Conservation (phyloP, 2,797 vertebrate genomes). For the Phyllotis vaccarum region DNA sequence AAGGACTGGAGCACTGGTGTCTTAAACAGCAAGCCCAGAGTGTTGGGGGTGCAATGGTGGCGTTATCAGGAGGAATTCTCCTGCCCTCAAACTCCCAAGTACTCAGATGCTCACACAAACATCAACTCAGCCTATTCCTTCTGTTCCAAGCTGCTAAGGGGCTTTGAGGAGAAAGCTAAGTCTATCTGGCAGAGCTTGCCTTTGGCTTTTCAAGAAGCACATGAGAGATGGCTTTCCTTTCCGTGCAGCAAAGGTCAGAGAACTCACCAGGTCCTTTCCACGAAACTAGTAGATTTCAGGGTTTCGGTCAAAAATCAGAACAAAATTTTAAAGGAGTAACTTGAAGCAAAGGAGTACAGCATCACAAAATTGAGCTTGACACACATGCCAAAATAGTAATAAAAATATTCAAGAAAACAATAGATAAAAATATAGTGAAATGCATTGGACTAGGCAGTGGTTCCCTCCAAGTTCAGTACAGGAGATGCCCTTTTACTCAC, state of each 20-base stretch:
- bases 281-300: not conserved
- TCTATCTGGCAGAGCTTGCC: not conserved
- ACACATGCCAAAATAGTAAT: not conserved
- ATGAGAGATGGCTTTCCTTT: not conserved
- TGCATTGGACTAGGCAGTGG: not conserved
- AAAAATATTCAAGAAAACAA: constrained; percentile 43
- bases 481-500: not conserved
- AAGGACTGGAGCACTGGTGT: constrained; percentile 23
- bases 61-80: not conserved
- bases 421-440: not conserved
- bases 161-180: not conserved
- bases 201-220: not conserved
- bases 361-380: not conserved
- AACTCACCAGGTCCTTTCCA: not conserved
- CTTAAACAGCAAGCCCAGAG: not conserved
- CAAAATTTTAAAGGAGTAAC: not conserved
- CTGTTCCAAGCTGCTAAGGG: not conserved
- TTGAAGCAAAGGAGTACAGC: not conserved
- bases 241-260: not conserved
- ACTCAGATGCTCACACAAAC: not conserved
- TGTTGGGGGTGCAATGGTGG: not conserved
- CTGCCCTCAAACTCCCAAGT: not conserved
- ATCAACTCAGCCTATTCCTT: not conserved
- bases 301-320: not conserved
- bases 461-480: not conserved